phyloP scores from a whole-genome alignment of 2,888 invertebrate species.

The Drosophila subsilvestris region DNA sequence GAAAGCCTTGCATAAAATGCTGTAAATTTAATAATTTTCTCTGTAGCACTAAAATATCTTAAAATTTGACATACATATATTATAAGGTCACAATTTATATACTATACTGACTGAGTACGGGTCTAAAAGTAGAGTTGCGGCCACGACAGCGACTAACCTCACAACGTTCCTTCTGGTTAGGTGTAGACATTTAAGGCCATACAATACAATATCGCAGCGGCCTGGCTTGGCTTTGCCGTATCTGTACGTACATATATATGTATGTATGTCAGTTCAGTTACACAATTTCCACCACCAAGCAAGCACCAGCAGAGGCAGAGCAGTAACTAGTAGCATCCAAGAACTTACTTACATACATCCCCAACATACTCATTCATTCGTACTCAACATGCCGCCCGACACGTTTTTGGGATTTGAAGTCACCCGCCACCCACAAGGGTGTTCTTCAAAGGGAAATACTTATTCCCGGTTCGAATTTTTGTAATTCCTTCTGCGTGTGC shows the following conservation, averaged over 20 bases:
- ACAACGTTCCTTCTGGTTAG: too few species aligned
- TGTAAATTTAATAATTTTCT: too few species aligned
- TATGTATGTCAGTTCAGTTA: too few species aligned
- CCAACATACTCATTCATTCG: slow-evolving; percentile 18
- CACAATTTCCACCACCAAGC: slow-evolving; percentile 16
- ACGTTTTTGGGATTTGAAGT: slow-evolving; percentile 82
- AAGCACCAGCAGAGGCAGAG: slow-evolving; percentile 4
- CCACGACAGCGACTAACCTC: too few species aligned
- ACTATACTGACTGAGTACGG: too few species aligned
- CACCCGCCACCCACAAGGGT: slow-evolving; percentile 41
- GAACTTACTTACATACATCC: neutral
- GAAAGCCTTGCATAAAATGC: too few species aligned
- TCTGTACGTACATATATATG: too few species aligned
- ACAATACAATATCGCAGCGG: neutral
- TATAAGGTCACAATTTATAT: too few species aligned
- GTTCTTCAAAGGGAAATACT: slow-evolving; percentile 56
- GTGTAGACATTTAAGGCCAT: too few species aligned
- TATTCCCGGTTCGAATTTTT: slow-evolving; percentile 50
- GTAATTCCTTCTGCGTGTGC: slow-evolving; percentile 55
- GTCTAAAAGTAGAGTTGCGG: too few species aligned
- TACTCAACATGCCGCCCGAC: slow-evolving; percentile 78
- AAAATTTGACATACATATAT: too few species aligned
- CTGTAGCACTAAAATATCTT: too few species aligned
- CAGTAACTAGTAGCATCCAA: neutral
- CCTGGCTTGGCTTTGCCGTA: neutral